Conservation (phyloP, 2,888 invertebrate species). For the Heliconius cydno region DNA sequence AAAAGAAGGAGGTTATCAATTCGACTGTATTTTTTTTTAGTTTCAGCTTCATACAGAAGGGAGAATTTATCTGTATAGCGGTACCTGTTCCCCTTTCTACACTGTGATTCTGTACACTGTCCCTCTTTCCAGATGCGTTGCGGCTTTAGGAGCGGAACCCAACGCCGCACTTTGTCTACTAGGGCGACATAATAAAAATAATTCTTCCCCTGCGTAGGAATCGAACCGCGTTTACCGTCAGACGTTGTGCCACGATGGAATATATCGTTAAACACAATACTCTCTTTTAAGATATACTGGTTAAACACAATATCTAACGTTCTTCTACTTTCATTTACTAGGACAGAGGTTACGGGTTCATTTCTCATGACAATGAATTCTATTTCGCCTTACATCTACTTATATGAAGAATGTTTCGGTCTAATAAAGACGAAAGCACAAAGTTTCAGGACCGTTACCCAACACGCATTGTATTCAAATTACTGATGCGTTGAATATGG, state of each 20-base stretch:
- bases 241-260: too few relatives aligned
- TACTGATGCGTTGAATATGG: constrained; percentile 12
- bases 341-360: constrained; percentile 14
- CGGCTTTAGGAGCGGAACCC: neutral
- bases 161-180: neutral
- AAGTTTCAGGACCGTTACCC: constrained; percentile 16
- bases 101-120: too few relatives aligned
- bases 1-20: too few relatives aligned
- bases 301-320: neutral
- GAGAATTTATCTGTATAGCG: too few relatives aligned
- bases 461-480: constrained; percentile 17
- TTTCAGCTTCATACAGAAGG: too few relatives aligned
- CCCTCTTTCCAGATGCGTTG: too few relatives aligned
- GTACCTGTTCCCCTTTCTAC: too few relatives aligned
- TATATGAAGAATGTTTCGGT: constrained; percentile 1
- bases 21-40: too few relatives aligned
- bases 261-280: neutral
- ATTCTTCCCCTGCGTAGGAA: too few relatives aligned
- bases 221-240: too few relatives aligned
- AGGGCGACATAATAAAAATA: too few relatives aligned
- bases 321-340: neutral
- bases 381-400: neutral
- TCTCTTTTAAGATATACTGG: neutral
- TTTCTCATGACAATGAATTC: neutral
- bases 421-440: constrained; percentile 8